Evolutionary conservation across 2,113 vertebrate genomes (phyloP), one percentile per base, ranked within the genome.

Genomic region (Zingel zingel): DNA sequence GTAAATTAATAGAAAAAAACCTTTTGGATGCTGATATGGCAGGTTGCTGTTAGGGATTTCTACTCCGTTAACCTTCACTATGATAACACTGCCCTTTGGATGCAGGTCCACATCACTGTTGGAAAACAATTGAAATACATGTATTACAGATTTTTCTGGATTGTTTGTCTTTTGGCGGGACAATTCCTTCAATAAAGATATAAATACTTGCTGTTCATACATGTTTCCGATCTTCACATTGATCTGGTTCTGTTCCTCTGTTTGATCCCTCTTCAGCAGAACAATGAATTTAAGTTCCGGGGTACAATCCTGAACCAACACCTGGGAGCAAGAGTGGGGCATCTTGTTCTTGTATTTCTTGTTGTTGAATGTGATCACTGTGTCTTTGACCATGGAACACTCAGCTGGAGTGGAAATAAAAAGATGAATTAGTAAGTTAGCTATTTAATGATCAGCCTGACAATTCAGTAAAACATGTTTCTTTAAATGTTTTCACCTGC

Each of bases 261-360:
- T n/a, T 53, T 82, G 61, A 62, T 88, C 93, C 79, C 86, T 96
- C 93, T 94, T 97, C 72, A 95, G 67, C 78, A 94, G 90, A 83
- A 97, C 93, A 53, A 96, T 74, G 84, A 97, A 97, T 85, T 96
- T 97, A 48, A 95, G 86, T 75, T 97, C 95, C 47, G 82, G 4
- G 21, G 94, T 96, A 61, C 96, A 96, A 78, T 97, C 97, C 76
- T 96, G 95, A 51, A 92, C 92, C 88, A 97, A 82, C 71, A 97
- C 84, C 30, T 97, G 95, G 90, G 92, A 86, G 89, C 96, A 97
- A n/a, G 92, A 93, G 79, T 85, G 80, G 16, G 96, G 95, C 92
- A 96, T 93, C 68, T 93, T 86, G 8, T 94, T 94, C 56, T 83
- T 92, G 88, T 88, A 93, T 59, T 39, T 79, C 62, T 71, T 88